Evolutionary conservation across 1,140 invertebrate genomes (phyloP).

Genomic region (Cylas formicarius): DNA sequence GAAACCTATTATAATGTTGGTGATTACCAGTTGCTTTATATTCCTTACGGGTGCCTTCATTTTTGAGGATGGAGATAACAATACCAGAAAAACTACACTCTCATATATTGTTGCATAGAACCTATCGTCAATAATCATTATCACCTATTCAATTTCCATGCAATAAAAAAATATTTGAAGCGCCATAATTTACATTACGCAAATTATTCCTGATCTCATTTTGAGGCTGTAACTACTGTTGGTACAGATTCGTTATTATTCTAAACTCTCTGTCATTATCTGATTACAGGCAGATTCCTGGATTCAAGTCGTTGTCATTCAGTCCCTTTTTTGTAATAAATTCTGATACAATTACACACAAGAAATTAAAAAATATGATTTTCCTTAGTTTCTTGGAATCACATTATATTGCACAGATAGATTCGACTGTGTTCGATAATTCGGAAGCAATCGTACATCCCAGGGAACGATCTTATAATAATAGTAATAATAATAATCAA

Average conservation of each 20-base stretch:
- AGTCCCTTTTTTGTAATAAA: too few relatives aligned
- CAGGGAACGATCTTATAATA: neutral
- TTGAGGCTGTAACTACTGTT: neutral
- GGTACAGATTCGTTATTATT: neutral
- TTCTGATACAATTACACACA: neutral
- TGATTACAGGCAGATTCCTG: neutral
- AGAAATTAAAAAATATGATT: neutral
- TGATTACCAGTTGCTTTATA: too few relatives aligned
- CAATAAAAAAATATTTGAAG: too few relatives aligned
- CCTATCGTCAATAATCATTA: too few relatives aligned
- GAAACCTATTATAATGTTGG: too few relatives aligned
- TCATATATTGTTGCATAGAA: too few relatives aligned
- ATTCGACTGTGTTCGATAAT: neutral
- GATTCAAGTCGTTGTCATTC: neutral
- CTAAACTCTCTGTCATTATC: neutral
- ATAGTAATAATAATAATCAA: conserved; percentile 6
- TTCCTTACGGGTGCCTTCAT: too few relatives aligned
- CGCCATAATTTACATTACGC: too few relatives aligned
- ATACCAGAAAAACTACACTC: too few relatives aligned
- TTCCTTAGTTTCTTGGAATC: neutral
- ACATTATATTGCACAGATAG: neutral
- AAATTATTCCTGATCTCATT: neutral
- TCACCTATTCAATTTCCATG: too few relatives aligned
- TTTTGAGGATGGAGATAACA: too few relatives aligned
- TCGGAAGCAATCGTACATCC: too few relatives aligned